Conservation (phyloP, 1,140 invertebrate species). For the Heliconius eleuchia region DNA sequence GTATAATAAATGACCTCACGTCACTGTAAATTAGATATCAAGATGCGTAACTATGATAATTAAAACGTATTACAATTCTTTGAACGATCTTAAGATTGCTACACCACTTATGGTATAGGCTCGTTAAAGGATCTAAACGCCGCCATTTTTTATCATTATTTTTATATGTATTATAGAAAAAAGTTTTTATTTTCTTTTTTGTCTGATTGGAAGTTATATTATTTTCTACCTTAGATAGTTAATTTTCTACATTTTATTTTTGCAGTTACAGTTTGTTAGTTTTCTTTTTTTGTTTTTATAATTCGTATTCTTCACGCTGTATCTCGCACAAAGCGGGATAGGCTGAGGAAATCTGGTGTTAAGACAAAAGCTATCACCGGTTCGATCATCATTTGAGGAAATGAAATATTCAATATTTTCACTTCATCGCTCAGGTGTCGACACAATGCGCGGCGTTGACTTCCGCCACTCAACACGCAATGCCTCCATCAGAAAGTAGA, state of each 20-base stretch:
- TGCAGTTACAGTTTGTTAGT: not conserved
- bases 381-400: no score
- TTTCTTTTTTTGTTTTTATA: no score
- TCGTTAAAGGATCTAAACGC: not conserved
- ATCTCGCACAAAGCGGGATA: no score
- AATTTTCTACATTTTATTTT: not conserved
- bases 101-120: not conserved
- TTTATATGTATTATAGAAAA: not conserved
- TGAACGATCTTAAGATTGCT: not conserved
- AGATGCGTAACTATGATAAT: conserved; percentile 2
- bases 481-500: no score
- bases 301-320: no score
- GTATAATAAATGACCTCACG: not conserved
- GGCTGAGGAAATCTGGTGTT: no score
- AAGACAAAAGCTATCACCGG: no score
- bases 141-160: not conserved
- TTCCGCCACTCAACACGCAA: no score
- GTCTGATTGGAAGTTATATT: not conserved
- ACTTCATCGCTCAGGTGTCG: no score
- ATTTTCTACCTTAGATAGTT: not conserved
- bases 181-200: not conserved
- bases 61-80: not conserved
- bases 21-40: not conserved
- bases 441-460: no score
- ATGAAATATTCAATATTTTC: no score